phyloP scores from a whole-genome alignment of 2,888 invertebrate genomes.

The Drosophila mayaguana region DNA sequence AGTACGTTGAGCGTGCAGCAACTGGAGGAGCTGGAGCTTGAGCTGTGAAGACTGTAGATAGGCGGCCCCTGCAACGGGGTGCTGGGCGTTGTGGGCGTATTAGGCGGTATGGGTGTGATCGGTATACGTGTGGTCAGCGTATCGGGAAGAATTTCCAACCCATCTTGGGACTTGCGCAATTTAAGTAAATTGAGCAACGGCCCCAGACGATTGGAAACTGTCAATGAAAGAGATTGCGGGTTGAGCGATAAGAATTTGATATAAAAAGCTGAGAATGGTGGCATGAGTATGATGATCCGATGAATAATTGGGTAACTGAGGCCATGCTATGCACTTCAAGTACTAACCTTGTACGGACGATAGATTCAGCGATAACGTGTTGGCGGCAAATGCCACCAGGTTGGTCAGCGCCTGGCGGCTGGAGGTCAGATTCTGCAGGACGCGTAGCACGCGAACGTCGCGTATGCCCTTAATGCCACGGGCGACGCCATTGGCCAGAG shows the following conservation, averaged over 20 bases:
- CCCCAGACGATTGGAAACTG: conserved; percentile 84
- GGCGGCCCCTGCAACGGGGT: conserved; percentile 47
- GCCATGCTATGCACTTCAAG: background rate
- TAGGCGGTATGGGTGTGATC: conserved; percentile 51
- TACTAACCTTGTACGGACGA: conserved; percentile 84
- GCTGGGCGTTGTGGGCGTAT: conserved; percentile 32
- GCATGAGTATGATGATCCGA: conserved; percentile 22
- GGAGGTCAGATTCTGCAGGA: conserved; percentile 79
- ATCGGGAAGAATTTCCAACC: conserved; percentile 81
- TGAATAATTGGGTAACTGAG: conserved; percentile 24
- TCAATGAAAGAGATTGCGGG: conserved; percentile 30
- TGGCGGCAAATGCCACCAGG: conserved; percentile 84
- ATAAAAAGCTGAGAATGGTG: conserved; percentile 32
- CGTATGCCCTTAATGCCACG: conserved; percentile 83
- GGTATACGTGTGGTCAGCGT: conserved; percentile 56
- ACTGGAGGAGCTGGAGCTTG: conserved; percentile 77
- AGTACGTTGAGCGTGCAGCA: conserved; percentile 83
- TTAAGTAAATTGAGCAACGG: conserved; percentile 83
- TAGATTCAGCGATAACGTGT: conserved; percentile 84
- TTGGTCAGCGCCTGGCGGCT: conserved; percentile 83
- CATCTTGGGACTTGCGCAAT: conserved; percentile 80
- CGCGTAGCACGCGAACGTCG: conserved; percentile 79
- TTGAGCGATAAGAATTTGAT: conserved; percentile 36
- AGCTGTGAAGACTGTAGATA: conserved; percentile 33
- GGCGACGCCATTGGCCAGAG: conserved; percentile 83